Evolutionary conservation across 2,797 vertebrate species (phyloP).

Genomic region (Delichon dasypus): DNA sequence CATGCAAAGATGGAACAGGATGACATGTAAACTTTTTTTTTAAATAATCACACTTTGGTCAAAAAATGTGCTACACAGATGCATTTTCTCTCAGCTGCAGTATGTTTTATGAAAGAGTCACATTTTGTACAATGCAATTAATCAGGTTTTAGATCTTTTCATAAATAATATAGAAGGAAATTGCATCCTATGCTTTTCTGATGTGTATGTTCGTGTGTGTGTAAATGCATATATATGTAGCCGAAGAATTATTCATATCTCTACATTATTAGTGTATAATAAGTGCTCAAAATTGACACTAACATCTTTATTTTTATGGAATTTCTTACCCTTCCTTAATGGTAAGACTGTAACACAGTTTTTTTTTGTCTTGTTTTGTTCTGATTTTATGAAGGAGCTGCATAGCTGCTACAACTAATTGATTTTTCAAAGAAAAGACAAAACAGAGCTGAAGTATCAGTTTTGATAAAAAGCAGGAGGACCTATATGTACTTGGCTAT

Average conservation of each 20-base stretch:
- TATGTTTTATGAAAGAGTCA: background rate
- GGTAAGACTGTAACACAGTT: background rate
- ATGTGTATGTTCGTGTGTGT: background rate
- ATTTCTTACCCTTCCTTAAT: background rate
- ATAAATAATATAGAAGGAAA: background rate
- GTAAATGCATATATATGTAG: background rate
- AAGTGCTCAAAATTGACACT: background rate
- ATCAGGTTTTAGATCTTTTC: background rate
- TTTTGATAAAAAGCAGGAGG: background rate
- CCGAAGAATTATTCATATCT: background rate
- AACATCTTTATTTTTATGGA: background rate
- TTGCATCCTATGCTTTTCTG: background rate
- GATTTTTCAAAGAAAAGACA: background rate
- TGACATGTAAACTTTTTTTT: conserved; percentile 60
- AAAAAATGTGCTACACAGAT: conserved; percentile 3
- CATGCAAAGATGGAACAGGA: conserved; percentile 65
- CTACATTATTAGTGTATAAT: background rate
- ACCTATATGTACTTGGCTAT: background rate
- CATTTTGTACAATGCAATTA: background rate
- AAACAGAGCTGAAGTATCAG: background rate
- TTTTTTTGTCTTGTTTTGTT: background rate
- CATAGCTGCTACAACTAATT: background rate
- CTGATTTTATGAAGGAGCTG: background rate
- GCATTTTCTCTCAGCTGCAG: background rate
- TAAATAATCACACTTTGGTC: background rate